Evolutionary conservation across 1,140 invertebrate species (phyloP), one percentile per base, ranked within the genome.

Genomic region (Ceratina calcarata): DNA sequence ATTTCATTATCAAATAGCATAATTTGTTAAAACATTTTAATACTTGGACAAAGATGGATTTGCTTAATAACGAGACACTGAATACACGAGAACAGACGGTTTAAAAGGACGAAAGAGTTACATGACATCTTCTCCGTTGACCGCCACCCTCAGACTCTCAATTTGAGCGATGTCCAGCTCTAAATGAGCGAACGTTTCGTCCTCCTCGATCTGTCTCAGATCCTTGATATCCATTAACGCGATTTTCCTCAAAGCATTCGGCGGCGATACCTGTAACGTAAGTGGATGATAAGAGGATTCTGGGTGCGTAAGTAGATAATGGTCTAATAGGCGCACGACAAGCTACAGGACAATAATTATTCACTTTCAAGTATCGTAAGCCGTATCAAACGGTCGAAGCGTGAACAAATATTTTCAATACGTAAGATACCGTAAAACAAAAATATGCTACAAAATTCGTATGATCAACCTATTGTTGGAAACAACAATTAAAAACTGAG

Each of bases 261-360:
- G 84, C 3, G 13, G 70, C 16, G 77, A 53, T 37, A 71, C 27
- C 86, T 87, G 72, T 53, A 86, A 87, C 45, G n/a, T n/a, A n/a
- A 66, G 6, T 3, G n/a, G 4, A 0, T 16, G 13, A 18, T 66
- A 79, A 79, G 45, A 22, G 62, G 53, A 79, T 74, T 61, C n/a
- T 37, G 7, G 37, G 3, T 51, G n/a, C 20, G 37, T 24, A 7
- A 24, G 0, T 1, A 18, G 6, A 8, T 24, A 51, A 72, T 20
- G 27, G 49, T 49, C 7, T 15, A 58, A 65, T 45, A 45, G 32
- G 32, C 24, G 7, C 49, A 10, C 12, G 12, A 3, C 24, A 16
- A 65, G 20, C 20, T 18, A 2, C 12, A n/a, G 15, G 51, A n/a
- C 20, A 49, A 32, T 60, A 32, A 60, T 79, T 73, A 78, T 72